Conservation (phyloP, 2,888 invertebrate genomes). For the Phalera bucephala region DNA sequence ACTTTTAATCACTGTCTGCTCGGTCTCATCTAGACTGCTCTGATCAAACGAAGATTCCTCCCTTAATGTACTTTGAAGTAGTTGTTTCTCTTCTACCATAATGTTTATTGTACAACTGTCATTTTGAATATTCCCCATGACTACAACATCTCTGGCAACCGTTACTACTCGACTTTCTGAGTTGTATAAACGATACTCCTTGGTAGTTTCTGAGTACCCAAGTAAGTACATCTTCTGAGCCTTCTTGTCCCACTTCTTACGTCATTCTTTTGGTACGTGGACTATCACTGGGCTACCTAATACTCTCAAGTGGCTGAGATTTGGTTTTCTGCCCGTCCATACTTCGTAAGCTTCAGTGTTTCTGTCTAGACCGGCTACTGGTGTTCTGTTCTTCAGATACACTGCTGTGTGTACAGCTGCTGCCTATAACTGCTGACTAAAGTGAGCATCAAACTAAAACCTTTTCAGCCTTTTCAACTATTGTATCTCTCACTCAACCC, state of each 20-base stretch:
- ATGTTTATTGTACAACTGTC: slow-evolving; percentile 1
- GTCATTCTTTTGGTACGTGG: slow-evolving; percentile 6
- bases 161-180: background rate
- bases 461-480: no score
- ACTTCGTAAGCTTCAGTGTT: slow-evolving; percentile 1
- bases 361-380: background rate
- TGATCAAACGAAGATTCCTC: background rate
- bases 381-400: slow-evolving; percentile 1
- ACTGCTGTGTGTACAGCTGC: no score
- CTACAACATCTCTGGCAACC: slow-evolving; percentile 13
- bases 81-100: slow-evolving; percentile 8
- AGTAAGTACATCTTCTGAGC: no score
- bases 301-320: background rate
- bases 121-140: slow-evolving; percentile 15
- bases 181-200: slow-evolving; percentile 29
- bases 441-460: no score
- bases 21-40: slow-evolving; percentile 1
- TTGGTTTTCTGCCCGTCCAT: slow-evolving; percentile 5
- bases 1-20: background rate
- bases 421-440: background rate
- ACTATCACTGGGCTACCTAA: slow-evolving; percentile 8
- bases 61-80: slow-evolving; percentile 1
- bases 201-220: slow-evolving; percentile 26
- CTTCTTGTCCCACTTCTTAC: slow-evolving; percentile 6
- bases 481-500: background rate